phyloP scores from a whole-genome alignment of 2,113 vertebrate species.

The Sardina pilchardus region DNA sequence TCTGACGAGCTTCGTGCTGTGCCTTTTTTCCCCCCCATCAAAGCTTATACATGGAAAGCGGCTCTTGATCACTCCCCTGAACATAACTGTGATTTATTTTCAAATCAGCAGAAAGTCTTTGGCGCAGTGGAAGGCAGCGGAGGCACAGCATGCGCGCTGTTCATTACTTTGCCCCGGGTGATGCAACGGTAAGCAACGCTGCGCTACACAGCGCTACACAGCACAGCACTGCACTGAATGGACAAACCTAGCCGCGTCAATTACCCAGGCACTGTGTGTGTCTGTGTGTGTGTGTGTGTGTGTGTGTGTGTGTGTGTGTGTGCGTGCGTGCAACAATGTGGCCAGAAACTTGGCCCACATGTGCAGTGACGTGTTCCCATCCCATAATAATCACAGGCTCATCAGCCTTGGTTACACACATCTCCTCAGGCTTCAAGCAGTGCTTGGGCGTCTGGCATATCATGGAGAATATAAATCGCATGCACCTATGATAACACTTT shows the following conservation, averaged over 20 bases:
- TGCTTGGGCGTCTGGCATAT: neutral
- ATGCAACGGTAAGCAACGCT: neutral
- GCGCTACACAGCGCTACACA: neutral
- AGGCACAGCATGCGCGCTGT: neutral
- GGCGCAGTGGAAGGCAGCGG: neutral
- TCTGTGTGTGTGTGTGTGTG: no score
- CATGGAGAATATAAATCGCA: neutral
- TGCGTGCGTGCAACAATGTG: no score
- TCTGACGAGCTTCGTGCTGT: no score
- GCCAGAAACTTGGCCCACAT: no score
- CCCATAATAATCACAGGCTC: neutral
- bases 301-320: no score
- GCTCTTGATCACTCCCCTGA: neutral
- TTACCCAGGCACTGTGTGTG: neutral
- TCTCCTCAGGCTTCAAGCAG: neutral
- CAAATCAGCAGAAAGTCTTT: neutral
- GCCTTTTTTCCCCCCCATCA: neutral
- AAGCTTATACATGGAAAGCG: neutral
- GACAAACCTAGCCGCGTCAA: neutral
- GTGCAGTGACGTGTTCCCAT: neutral
- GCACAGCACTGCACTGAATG: neutral
- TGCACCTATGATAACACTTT: neutral
- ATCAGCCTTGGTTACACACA: neutral
- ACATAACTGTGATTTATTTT: neutral
- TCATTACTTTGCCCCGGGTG: neutral